A percentile compares a stretch with the other conserved stretches of the same genome.
Evolutionary conservation across 2,113 vertebrate species (phyloP).

Genomic region (Corythornis madagascariensis): DNA sequence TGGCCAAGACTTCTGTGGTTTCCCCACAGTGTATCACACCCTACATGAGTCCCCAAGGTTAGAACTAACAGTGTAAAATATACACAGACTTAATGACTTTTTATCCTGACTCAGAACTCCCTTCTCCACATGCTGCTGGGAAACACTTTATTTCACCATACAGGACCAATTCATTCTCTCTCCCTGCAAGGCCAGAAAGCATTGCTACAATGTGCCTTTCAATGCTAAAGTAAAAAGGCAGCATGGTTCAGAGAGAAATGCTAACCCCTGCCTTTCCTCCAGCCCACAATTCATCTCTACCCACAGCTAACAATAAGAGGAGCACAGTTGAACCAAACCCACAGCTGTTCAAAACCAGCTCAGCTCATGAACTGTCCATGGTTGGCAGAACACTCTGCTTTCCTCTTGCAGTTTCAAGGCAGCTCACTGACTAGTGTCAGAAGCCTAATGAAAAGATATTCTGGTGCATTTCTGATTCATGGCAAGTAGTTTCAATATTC

Average conservation of each 20-base stretch:
- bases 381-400: background rate
- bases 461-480: background rate
- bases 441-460: background rate
- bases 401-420: background rate
- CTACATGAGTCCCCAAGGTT: background rate
- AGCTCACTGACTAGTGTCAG: background rate
- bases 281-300: background rate
- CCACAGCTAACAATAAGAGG: background rate
- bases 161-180: background rate
- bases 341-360: background rate
- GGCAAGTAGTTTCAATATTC: background rate
- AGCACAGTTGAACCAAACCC: background rate
- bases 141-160: conserved; percentile 2
- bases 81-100: background rate
- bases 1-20: background rate
- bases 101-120: background rate
- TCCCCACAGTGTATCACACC: background rate
- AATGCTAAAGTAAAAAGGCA: background rate
- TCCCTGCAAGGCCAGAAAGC: background rate
- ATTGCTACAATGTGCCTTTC: background rate
- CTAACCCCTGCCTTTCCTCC: background rate
- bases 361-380: background rate
- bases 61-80: background rate
- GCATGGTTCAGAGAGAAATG: background rate
- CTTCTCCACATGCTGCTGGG: background rate